These are phyloP conservation scores for Rhopilema esculentum DNA, from an alignment of 30 jellyfish, hydroid and myxozoan genomes.

Conservation along the genomic window DNA sequence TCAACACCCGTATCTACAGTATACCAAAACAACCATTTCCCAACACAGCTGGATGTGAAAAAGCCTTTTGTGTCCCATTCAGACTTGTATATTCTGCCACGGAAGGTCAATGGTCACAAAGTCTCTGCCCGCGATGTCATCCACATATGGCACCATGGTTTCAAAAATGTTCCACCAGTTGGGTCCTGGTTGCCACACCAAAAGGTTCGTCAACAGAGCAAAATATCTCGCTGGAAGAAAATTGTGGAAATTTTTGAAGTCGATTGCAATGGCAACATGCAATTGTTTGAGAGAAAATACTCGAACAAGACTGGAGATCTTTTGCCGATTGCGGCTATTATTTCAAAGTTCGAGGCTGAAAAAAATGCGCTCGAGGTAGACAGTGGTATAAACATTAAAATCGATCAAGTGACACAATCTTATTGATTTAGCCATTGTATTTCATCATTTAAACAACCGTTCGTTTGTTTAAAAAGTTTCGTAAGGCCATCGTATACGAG, in stretches of 20 bases:
- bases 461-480: no score
- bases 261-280: conserved; percentile 77
- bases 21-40: conserved; percentile 21
- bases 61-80: conserved; percentile 25
- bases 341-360: conserved; percentile 83
- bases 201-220: conserved; percentile 91
- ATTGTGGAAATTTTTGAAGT: conserved; percentile 82
- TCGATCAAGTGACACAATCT: conserved; percentile 9
- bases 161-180: conserved; percentile 83
- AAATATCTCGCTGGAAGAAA: conserved; percentile 95
- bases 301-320: conserved; percentile 76
- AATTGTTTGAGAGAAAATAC: conserved; percentile 65
- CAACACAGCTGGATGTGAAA: conserved; percentile 39
- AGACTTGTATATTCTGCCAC: conserved; percentile 68
- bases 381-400: conserved; percentile 34
- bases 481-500: no score
- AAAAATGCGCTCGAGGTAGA: conserved; percentile 36
- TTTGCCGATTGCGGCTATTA: conserved; percentile 92
- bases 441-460: no score
- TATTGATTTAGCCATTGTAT: background rate
- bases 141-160: conserved; percentile 86
- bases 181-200: conserved; percentile 88
- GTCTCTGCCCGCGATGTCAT: conserved; percentile 91
- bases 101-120: conserved; percentile 90
- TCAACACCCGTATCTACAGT: conserved; percentile 16